Conservation (phyloP, 1,140 invertebrate genomes). For the Batillaria attramentaria region DNA sequence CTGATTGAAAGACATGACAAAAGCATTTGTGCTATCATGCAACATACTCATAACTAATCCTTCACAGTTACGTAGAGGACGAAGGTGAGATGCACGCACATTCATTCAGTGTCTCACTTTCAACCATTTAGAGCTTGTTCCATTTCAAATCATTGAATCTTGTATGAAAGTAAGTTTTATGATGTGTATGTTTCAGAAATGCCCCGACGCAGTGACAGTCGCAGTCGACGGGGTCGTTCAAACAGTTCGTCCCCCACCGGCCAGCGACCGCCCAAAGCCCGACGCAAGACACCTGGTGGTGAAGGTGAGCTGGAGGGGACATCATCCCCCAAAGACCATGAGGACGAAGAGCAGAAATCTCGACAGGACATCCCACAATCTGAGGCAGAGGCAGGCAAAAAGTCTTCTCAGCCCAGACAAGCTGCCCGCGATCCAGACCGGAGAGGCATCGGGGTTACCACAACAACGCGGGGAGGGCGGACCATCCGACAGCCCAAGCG, state of each 20-base stretch:
- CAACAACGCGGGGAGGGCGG: conserved; percentile 36
- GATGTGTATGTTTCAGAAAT: conserved; percentile 26
- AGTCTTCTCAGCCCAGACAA: background rate
- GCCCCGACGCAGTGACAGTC: conserved; percentile 31
- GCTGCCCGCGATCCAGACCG: background rate
- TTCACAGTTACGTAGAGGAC: no score
- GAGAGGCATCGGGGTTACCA: conserved; percentile 16
- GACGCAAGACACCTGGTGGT: conserved; percentile 17
- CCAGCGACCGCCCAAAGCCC: conserved; percentile 19
- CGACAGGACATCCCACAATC: background rate
- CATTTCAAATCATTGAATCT: background rate
- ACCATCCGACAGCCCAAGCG: conserved; percentile 34
- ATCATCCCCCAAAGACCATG: conserved; percentile 37
- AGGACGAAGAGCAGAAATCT: conserved; percentile 35
- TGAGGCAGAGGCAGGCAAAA: background rate
- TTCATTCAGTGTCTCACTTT: no score
- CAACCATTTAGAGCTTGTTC: no score
- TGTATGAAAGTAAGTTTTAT: background rate
- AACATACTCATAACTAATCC: no score
- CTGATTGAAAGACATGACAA: background rate
- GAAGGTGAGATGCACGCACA: no score
- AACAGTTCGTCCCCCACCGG: conserved; percentile 39
- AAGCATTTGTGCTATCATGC: background rate
- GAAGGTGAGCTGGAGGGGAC: conserved; percentile 40
- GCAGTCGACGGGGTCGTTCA: conserved; percentile 30